Base-by-base conservation (phyloP, 2,888 invertebrate species). In the Mystacides longicornis region DNA sequence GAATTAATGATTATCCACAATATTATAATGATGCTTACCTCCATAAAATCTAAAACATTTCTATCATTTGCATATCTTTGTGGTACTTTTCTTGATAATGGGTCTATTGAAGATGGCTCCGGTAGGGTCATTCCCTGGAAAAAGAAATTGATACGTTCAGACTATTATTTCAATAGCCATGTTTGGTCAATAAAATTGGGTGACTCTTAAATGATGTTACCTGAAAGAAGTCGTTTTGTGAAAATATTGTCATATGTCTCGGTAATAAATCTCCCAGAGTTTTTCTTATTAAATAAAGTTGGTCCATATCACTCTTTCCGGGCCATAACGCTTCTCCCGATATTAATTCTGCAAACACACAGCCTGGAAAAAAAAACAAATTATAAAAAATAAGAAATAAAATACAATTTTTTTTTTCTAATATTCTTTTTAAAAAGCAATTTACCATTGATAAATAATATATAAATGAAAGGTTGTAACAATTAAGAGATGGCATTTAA, bases 221-320 rank as follows among this genome's bases (percentile, higher is more conserved):
- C 72, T 82, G 82, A 67, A 82, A 82, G 74, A 94, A 99, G 65
- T 94, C 90, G 70, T 99, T 99, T 66, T 87, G 89, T 65, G 91
- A 91, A 73, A 99, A 98, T 66, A 96, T 93, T 63, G 92, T 88
- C 84, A 97, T 87, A 72, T 99, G 99, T 58, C 96, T 79, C 0
- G 93, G 91, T 64, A 96, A 78, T 56, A 99, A 80, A 69, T 97
- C 96, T 5, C 98, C 98, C 58, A 98, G 79, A 1, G 96, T 96
- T 72, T 89, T 89, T 67, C 94, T 80, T 67, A 99, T 99, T 64
- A 97, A 82, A 75, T 94, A 98, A 53, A 99, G 75, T 72, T 99
- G 98, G 75, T 99, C 99, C 21, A 99, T 90, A 72, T 99, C 99
- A 27, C 97, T 97, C 71, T 96, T 92, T 37, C 99, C 99, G 0